Evolutionary conservation across 2,797 vertebrate species (phyloP).

Genomic region (Etheostoma nigrum): DNA sequence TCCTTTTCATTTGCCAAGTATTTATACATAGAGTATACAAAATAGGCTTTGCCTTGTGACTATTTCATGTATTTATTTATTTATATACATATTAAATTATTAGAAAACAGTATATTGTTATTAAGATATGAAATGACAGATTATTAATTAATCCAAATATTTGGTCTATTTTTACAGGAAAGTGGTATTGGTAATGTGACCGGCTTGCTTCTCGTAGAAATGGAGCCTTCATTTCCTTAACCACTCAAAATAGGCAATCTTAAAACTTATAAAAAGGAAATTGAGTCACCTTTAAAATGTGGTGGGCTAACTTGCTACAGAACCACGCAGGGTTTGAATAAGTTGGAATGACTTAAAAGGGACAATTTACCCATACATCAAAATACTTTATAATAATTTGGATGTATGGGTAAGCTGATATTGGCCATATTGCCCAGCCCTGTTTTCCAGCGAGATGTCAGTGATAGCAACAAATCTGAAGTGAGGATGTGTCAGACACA

Average conservation of each 20-base stretch:
- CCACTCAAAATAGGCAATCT: neutral
- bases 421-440: too few relatives aligned
- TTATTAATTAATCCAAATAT: neutral
- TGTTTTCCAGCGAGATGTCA: neutral
- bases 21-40: too few relatives aligned
- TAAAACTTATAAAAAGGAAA: neutral
- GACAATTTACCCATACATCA: too few relatives aligned
- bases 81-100: too few relatives aligned
- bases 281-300: neutral
- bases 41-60: too few relatives aligned
- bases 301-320: neutral
- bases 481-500: conserved; percentile 5
- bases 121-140: too few relatives aligned
- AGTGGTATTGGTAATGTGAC: neutral
- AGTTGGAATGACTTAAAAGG: neutral
- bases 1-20: too few relatives aligned
- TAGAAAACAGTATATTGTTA: too few relatives aligned
- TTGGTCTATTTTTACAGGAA: neutral
- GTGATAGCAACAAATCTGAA: neutral
- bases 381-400: too few relatives aligned
- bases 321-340: neutral
- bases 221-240: neutral
- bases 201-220: neutral
- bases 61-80: too few relatives aligned
- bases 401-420: too few relatives aligned